Evolutionary conservation across 1,140 invertebrate genomes (phyloP).

Genomic region (Rhynchophorus ferrugineus): DNA sequence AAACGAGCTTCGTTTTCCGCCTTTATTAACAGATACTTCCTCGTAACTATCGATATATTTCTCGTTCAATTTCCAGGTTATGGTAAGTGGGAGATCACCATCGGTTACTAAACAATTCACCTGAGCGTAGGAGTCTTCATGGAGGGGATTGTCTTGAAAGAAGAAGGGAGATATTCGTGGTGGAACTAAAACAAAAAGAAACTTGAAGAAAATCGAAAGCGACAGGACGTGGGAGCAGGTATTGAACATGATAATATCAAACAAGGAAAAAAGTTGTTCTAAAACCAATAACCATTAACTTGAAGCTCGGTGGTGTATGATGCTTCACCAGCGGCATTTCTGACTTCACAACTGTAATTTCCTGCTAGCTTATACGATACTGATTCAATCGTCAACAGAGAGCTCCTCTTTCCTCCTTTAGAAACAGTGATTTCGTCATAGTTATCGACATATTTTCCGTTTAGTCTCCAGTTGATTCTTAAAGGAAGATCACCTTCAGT

Average conservation of each 20-base stretch:
- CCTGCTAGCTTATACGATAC: slow-evolving; percentile 69
- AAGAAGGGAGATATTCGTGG: slow-evolving; percentile 62
- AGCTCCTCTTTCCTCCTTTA: slow-evolving; percentile 60
- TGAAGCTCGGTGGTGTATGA: slow-evolving; percentile 59
- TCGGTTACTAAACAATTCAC: slow-evolving; percentile 65
- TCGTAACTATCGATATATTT: slow-evolving; percentile 41
- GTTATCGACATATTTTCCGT: slow-evolving; percentile 35
- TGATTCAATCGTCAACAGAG: slow-evolving; percentile 67
- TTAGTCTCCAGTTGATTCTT: slow-evolving; percentile 43
- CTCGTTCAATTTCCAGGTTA: slow-evolving; percentile 60
- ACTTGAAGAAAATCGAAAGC: slow-evolving; percentile 3
- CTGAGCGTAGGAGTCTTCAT: slow-evolving; percentile 64
- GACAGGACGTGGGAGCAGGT: not conserved
- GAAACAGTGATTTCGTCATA: slow-evolving; percentile 25
- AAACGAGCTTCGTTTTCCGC: slow-evolving; percentile 37
- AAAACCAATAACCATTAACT: slow-evolving; percentile 56
- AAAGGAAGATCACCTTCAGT: slow-evolving; percentile 35
- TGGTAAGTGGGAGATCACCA: slow-evolving; percentile 59
- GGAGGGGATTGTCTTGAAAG: slow-evolving; percentile 57
- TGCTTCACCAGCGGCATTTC: slow-evolving; percentile 58
- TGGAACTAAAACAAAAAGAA: slow-evolving; percentile 42
- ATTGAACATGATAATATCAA: slow-evolving; percentile 5
- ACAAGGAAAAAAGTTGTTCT: not conserved
- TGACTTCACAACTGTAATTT: slow-evolving; percentile 62
- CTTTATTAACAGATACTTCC: slow-evolving; percentile 43